Evolutionary conservation across 92 coral and sea anemone species (phyloP).

Genomic region (Plumapathes pennacea): DNA sequence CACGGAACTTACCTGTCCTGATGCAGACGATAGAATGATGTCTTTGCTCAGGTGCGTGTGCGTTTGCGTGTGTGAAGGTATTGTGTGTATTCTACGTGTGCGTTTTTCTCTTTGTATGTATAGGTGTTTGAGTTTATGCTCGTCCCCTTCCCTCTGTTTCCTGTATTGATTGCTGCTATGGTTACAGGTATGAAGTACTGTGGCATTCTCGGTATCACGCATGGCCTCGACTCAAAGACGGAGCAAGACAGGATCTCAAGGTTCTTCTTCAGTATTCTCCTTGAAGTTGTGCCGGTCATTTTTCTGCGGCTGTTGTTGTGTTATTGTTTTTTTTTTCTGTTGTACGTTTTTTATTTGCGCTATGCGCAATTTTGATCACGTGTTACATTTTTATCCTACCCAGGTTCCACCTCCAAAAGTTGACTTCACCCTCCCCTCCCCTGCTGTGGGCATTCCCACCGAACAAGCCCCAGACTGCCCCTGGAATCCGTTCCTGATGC

Average conservation of each 20-base stretch:
- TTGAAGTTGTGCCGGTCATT: too few species aligned
- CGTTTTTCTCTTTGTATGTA: background rate
- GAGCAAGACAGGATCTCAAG: slow-evolving; percentile 75
- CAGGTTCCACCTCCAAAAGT: slow-evolving; percentile 96
- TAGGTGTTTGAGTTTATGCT: background rate
- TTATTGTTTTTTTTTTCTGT: too few species aligned
- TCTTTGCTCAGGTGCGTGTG: slow-evolving; percentile 77
- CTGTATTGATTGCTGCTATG: background rate
- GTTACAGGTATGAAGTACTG: slow-evolving; percentile 78
- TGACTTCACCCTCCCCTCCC: slow-evolving; percentile 98
- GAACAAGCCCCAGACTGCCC: slow-evolving; percentile 94
- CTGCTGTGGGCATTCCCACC: slow-evolving; percentile 83
- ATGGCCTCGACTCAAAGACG: slow-evolving; percentile 96
- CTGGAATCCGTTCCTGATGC: slow-evolving; percentile 84
- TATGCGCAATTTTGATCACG: too few species aligned
- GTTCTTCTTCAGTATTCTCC: too few species aligned
- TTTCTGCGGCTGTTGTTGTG: too few species aligned
- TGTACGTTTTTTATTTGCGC: too few species aligned
- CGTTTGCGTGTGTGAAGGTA: background rate
- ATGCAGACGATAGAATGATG: slow-evolving; percentile 85
- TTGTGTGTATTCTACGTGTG: background rate
- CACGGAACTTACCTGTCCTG: slow-evolving; percentile 81
- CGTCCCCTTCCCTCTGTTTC: background rate
- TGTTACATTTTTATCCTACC: too few species aligned
- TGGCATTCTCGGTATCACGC: slow-evolving; percentile 99